A percentile compares a stretch with the other conserved stretches of the same genome.
Conservation (phyloP, 2,888 invertebrate genomes). For the Tenthredo notha region DNA sequence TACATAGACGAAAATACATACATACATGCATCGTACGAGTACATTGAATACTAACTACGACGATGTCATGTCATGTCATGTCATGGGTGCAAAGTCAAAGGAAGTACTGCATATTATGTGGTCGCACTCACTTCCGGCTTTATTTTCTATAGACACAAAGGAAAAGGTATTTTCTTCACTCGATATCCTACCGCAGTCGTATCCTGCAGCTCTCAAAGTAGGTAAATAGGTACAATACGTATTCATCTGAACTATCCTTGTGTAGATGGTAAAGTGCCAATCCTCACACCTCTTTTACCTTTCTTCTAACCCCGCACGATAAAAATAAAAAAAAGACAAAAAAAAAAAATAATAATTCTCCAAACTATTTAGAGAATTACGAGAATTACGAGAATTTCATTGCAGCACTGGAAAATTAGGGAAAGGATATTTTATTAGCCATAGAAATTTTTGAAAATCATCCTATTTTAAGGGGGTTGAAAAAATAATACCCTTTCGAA, state of each 20-base stretch:
- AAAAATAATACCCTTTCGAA: neutral
- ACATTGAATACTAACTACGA: neutral
- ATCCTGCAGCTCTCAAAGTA: neutral
- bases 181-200: neutral
- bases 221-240: neutral
- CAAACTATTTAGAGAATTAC: too few species aligned
- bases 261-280: neutral
- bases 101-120: neutral
- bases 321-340: neutral
- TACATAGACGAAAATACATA: neutral
- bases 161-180: conserved; percentile 7
- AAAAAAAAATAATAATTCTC: neutral
- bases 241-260: neutral
- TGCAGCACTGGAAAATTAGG: neutral
- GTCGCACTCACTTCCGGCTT: conserved; percentile 1
- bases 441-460: neutral
- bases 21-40: neutral
- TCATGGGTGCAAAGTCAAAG: neutral
- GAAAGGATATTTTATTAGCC: neutral
- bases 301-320: neutral
- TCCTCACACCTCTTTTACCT: neutral
- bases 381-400: neutral
- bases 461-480: neutral
- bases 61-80: too few species aligned
- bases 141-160: conserved; percentile 39